Evolutionary conservation across 2,888 invertebrate species (phyloP), one percentile per base, ranked within the genome.

Genomic region (Galerucella nymphaeae): DNA sequence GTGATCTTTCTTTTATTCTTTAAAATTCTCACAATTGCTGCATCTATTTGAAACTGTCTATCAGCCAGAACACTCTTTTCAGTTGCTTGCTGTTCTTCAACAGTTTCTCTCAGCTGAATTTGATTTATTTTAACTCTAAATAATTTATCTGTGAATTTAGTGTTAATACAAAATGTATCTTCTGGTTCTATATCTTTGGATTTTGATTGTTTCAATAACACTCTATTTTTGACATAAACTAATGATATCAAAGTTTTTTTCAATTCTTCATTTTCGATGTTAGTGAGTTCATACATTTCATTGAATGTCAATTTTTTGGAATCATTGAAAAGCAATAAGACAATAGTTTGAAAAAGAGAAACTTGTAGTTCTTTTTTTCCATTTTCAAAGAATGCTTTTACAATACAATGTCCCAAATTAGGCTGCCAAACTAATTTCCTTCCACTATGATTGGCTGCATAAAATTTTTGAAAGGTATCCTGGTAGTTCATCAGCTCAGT

Each of bases 71-170:
- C 98, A 79, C 97, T 91, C 87, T 98, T 97, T 85, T 98, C 98
- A 0, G 98, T 99, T 76, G 95, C 95, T 84, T 93, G 92, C 84
- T 96, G 95, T 84, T 97, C 97, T 85, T 96, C 96, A 84, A 92
- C 90, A 74, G 92, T 92, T 86, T 93, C 93, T 83, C 92, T 92
- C 88, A 93, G 92, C 93, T 96, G 84, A 2, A 84, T 96, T 89
- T 99, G 98, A 89, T 98, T 99, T 83, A 99, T 98, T 89, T 97
- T 97, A 84, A 99, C 97, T 82, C 98, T 91, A 89, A 95, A 98
- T 77, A 98, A 90, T 87, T 96, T 97, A 88, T 98, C 97, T 80
- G 93, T 94, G 88, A 99, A 99, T 80, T 96, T 95, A 3, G 89
- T 90, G 11, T 89, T 90, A 87, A 97, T 96, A 86, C 95, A 95